Evolutionary conservation across 2,797 vertebrate species (phyloP), one percentile per base, ranked within the genome.

Genomic region (Bovichtus variegatus): DNA sequence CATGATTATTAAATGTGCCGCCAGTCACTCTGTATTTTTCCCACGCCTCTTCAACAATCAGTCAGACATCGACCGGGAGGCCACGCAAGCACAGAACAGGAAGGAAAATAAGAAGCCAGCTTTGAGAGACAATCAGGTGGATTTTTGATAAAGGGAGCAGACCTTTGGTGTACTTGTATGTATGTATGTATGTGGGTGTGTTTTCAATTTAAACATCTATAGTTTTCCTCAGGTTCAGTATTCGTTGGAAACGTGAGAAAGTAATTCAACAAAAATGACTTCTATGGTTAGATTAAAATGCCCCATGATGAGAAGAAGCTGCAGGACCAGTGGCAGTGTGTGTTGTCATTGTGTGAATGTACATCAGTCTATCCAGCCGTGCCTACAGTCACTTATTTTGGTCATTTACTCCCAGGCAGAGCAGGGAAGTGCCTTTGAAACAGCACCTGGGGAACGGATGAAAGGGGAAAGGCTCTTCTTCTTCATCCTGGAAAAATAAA

Each of bases 1-100:
- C 94, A 94, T 91, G 81, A 81, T 84, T 92, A 90, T 90, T 92
- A 86, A 82, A 78, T 81, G 91, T 94, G 85, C 88, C 66, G 85
- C 89, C 90, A 88, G 76, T 90, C 86, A 88, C 61, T 84, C 71
- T 87, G 83, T 91, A 82, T 77, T 81, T 82, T 68, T 76, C 58
- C 74, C 64, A 67, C n/a, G 29, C 59, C 85, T 87, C 82, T 75
- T 78, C 74, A 80, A 71, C 71, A 68, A 51, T 87, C 77, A 78
- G 66, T 54, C 78, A 69, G 71, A 79, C 67, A 61, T 71, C 25
- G 50, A 74, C 47, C 50, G 8, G 44, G 50, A 81, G 77, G 74
- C 78, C 71, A 79, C 58, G 38, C 41, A 29, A 66, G 64, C 65
- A 31, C 51, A 54, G 69, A 74, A 69, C 61, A 81, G 67, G 49